Evolutionary conservation across 2,113 vertebrate genomes (phyloP).

Genomic region (Cranoglanis bouderius): DNA sequence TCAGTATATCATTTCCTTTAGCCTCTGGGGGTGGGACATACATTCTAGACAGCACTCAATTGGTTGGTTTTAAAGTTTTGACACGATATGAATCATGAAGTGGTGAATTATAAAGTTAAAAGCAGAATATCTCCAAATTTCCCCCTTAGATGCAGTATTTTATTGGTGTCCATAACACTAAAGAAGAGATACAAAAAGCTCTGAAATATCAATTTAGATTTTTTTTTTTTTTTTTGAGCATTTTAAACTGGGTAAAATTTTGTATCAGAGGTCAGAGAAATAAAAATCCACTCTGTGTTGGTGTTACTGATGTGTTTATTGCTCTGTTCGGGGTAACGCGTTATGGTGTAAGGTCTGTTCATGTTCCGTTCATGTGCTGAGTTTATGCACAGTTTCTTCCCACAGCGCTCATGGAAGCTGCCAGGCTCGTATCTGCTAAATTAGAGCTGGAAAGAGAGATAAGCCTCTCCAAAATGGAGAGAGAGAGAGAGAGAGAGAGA

Average conservation of each 20-base stretch:
- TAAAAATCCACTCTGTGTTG: background rate
- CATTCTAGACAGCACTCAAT: background rate
- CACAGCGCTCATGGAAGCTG: conserved; percentile 28
- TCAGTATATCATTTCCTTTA: background rate
- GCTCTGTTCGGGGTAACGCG: background rate
- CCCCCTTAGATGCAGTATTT: background rate
- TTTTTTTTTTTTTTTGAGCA: no score
- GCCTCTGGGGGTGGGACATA: background rate
- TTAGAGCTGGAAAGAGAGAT: conserved; percentile 59
- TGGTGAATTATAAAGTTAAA: background rate
- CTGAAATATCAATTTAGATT: background rate
- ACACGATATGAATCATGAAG: background rate
- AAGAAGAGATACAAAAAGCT: background rate
- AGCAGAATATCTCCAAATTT: no score
- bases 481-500: conserved; percentile 47
- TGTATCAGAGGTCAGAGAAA: background rate
- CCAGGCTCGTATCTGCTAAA: conserved; percentile 48
- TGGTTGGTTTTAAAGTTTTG: background rate
- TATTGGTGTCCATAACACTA: background rate
- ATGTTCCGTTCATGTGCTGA: conserved; percentile 19
- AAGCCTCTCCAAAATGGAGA: conserved; percentile 47
- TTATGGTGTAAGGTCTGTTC: background rate
- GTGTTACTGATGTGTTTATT: background rate
- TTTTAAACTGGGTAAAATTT: background rate
- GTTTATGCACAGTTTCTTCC: conserved; percentile 24